These are phyloP conservation scores for Acholoe squamosa DNA, from an alignment of 2,888 invertebrate genomes.

Conservation along the genomic window DNA sequence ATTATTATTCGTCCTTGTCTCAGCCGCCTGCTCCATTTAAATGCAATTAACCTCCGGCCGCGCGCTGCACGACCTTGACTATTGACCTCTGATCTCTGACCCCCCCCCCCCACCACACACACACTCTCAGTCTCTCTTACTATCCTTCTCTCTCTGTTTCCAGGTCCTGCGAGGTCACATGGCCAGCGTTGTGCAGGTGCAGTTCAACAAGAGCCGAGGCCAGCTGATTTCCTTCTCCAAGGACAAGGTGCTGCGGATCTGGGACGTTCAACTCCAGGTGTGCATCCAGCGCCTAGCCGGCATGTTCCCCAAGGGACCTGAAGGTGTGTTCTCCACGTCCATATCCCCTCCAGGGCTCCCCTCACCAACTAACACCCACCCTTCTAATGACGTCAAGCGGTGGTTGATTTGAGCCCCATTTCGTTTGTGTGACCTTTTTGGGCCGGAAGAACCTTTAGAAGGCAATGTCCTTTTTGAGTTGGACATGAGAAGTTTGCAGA, in stretches of 20 bases:
- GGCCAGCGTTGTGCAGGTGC: conserved; percentile 82
- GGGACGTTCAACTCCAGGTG: conserved; percentile 83
- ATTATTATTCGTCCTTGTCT: conserved; percentile 55
- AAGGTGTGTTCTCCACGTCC: conserved; percentile 75
- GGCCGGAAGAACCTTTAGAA: too few species aligned
- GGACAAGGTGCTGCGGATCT: conserved; percentile 83
- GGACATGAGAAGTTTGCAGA: too few species aligned
- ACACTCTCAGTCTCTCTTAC: neutral
- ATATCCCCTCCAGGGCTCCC: neutral
- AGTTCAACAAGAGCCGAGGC: conserved; percentile 80
- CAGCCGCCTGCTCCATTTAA: conserved; percentile 45
- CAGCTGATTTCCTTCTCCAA: conserved; percentile 83
- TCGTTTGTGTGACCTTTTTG: too few species aligned
- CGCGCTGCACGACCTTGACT: conserved; percentile 20
- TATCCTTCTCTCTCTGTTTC: neutral
- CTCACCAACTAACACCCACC: neutral
- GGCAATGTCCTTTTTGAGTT: too few species aligned
- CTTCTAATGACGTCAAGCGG: neutral
- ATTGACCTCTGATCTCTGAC: conserved; percentile 16
- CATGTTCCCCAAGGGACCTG: conserved; percentile 83
- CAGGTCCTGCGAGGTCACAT: conserved; percentile 83
- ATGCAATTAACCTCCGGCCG: conserved; percentile 53
- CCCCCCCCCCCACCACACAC: too few species aligned
- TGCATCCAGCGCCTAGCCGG: conserved; percentile 83
- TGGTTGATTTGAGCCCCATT: neutral